phyloP scores from a whole-genome alignment of 2,888 invertebrate genomes.

The Ophonus ardosiacus region DNA sequence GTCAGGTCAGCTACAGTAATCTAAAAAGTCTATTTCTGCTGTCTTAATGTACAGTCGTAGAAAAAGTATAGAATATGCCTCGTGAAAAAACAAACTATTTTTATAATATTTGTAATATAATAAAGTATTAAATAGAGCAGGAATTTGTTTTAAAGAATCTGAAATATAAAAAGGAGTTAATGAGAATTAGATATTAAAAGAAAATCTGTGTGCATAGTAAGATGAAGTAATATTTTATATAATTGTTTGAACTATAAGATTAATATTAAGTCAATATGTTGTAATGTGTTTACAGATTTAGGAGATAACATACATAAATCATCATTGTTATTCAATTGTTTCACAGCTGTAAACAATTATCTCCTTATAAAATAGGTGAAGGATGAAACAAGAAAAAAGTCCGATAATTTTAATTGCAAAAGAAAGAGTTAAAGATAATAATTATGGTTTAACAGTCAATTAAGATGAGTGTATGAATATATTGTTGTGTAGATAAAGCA shows the following conservation, averaged over 20 bases:
- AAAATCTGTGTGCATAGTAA: too few relatives aligned
- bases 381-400: slow-evolving; percentile 25
- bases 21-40: too few relatives aligned
- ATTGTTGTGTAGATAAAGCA: slow-evolving; percentile 28
- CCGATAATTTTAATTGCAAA: slow-evolving; percentile 49
- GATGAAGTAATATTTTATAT: not conserved
- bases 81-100: too few relatives aligned
- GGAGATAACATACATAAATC: not conserved
- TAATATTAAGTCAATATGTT: slow-evolving; percentile 15
- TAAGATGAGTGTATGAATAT: slow-evolving; percentile 3
- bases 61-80: too few relatives aligned
- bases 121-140: too few relatives aligned
- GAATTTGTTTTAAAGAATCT: too few relatives aligned
- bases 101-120: too few relatives aligned
- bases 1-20: too few relatives aligned
- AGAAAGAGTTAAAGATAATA: slow-evolving; percentile 35
- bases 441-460: slow-evolving; percentile 29
- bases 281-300: slow-evolving; percentile 1
- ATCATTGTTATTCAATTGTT: slow-evolving; percentile 20
- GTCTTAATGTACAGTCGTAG: too few relatives aligned
- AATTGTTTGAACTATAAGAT: not conserved
- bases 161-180: too few relatives aligned
- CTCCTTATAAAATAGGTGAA: slow-evolving; percentile 36
- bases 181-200: too few relatives aligned
- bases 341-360: slow-evolving; percentile 21